Conservation (phyloP, 2,113 vertebrate species). For the Mus pahari region DNA sequence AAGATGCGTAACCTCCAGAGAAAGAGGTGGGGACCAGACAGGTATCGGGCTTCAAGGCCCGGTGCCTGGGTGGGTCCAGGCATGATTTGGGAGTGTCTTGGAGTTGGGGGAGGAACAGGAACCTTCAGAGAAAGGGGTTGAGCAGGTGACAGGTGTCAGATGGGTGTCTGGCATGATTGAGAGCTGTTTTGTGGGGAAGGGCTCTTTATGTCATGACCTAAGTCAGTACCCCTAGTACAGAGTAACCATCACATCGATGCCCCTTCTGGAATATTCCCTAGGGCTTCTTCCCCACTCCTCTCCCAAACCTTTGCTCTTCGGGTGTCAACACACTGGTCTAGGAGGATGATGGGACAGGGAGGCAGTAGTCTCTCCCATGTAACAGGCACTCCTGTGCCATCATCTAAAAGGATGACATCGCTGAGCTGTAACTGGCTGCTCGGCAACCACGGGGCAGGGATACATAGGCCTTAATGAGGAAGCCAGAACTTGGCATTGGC, state of each 20-base stretch:
- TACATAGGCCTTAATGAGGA: constrained; percentile 70
- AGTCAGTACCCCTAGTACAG: rapidly evolving
- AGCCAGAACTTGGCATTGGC: background rate
- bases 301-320: background rate
- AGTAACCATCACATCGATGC: rapidly evolving
- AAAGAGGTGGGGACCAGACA: constrained; percentile 84
- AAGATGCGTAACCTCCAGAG: constrained; percentile 86
- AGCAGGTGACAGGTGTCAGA: background rate
- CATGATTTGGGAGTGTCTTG: background rate
- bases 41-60: background rate
- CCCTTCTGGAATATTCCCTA: rapidly evolving
- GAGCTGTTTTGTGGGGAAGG: background rate
- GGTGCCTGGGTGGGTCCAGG: background rate
- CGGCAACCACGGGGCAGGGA: constrained; percentile 51
- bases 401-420: constrained; percentile 40
- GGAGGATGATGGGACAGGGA: too few relatives aligned
- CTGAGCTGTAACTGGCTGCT: background rate
- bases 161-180: background rate
- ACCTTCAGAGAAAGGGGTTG: background rate
- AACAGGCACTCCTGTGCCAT: background rate
- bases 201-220: rapidly evolving
- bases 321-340: background rate
- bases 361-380: rapidly evolving
- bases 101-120: background rate
- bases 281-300: background rate